These are phyloP conservation scores for Himalopsyche kuldschensis DNA, from an alignment of 2,888 invertebrate species.

Conservation along the genomic window DNA sequence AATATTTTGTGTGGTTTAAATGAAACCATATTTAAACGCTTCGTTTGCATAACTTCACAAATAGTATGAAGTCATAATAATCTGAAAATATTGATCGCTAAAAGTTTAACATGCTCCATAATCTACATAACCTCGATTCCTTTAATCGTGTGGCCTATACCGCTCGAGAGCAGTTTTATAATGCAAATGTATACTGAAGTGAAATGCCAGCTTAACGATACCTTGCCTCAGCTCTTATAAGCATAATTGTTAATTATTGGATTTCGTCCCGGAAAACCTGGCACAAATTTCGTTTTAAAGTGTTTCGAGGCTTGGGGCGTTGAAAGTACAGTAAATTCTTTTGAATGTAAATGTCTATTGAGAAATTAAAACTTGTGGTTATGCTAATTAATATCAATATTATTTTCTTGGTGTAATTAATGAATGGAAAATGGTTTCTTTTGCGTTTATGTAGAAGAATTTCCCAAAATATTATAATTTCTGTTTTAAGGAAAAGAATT, in stretches of 20 bases:
- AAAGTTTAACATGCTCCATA: neutral
- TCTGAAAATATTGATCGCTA: no score
- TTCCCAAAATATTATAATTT: no score
- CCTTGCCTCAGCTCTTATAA: slow-evolving; percentile 11
- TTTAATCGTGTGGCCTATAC: neutral
- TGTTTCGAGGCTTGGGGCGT: neutral
- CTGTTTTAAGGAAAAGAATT: no score
- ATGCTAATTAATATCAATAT: no score
- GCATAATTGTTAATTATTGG: slow-evolving; percentile 29
- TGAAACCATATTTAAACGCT: no score
- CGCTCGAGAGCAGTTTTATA: slow-evolving; percentile 12
- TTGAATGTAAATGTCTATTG: neutral
- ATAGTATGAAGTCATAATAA: no score
- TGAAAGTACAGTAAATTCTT: neutral
- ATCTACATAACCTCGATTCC: neutral
- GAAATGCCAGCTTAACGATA: slow-evolving; percentile 8
- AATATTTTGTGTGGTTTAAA: no score
- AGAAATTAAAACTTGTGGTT: neutral
- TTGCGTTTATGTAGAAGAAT: no score
- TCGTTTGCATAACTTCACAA: no score
- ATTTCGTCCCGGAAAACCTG: slow-evolving; percentile 13
- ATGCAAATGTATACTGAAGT: slow-evolving; percentile 20
- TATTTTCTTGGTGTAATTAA: no score
- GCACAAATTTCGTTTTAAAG: slow-evolving; percentile 15
- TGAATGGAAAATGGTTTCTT: no score